These are phyloP conservation scores for Timema cristinae DNA, from an alignment of 2,888 invertebrate genomes.

Conservation along the genomic window DNA sequence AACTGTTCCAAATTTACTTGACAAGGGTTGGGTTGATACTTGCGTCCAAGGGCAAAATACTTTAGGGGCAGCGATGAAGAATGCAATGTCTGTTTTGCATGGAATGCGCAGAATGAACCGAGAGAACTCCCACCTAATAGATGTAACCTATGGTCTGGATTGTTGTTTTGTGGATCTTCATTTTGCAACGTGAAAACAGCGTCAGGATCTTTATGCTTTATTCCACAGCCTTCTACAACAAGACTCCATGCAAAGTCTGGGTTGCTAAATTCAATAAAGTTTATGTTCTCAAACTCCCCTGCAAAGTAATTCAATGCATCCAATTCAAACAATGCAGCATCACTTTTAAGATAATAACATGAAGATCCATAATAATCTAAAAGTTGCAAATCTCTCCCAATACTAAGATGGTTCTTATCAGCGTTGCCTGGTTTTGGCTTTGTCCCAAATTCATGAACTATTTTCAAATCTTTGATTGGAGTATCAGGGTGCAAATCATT, in stretches of 20 bases:
- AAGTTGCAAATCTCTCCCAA: conserved; percentile 51
- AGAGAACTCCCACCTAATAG: conserved; percentile 72
- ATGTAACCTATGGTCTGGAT: conserved; percentile 56
- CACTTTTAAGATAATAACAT: conserved; percentile 59
- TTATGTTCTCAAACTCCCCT: conserved; percentile 46
- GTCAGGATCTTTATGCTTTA: conserved; percentile 52
- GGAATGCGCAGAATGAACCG: conserved; percentile 67
- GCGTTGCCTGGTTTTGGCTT: conserved; percentile 43
- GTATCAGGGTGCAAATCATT: conserved; percentile 63
- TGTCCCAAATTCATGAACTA: conserved; percentile 38
- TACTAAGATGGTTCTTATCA: conserved; percentile 49
- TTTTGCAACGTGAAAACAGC: conserved; percentile 58
- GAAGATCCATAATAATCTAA: conserved; percentile 57
- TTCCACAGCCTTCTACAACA: conserved; percentile 69
- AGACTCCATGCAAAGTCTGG: conserved; percentile 74
- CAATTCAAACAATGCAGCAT: conserved; percentile 69
- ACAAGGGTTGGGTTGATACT: conserved; percentile 54
- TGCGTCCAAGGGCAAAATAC: conserved; percentile 66
- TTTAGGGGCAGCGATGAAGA: conserved; percentile 62
- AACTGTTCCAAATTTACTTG: conserved; percentile 38
- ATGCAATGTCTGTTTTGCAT: conserved; percentile 62
- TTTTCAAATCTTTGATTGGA: conserved; percentile 45
- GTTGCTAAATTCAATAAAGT: conserved; percentile 66
- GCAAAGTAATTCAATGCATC: conserved; percentile 54
- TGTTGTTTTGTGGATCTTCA: conserved; percentile 43